Base-by-base conservation (phyloP, 2,113 vertebrate genomes). In the Nycticebus coucang region DNA sequence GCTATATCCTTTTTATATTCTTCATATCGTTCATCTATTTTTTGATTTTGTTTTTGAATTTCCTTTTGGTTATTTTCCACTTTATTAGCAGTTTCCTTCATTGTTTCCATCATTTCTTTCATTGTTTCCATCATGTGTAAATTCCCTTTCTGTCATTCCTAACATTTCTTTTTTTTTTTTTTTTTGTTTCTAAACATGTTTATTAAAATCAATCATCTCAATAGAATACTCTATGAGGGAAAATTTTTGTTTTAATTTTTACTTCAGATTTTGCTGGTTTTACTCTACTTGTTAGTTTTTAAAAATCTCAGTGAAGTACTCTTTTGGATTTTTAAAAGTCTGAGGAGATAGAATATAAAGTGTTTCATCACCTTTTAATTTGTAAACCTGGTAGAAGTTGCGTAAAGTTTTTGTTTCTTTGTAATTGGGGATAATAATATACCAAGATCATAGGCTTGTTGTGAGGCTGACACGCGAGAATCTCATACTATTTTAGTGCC, bases 141-240 rank as follows among this genome's bases (percentile, higher is more conserved):
- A n/a, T n/a, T n/a, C n/a, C n/a, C n/a, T n/a, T n/a, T n/a, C n/a
- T n/a, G n/a, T n/a, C n/a, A n/a, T n/a, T n/a, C n/a, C n/a, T n/a
- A n/a, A n/a, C n/a, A n/a, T n/a, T n/a, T n/a, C n/a, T n/a, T n/a
- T n/a, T n/a, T n/a, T n/a, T n/a, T n/a, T n/a, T n/a, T n/a, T n/a
- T n/a, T n/a, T n/a, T n/a, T 81, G 12, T 66, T 28, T 89, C 62
- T 89, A 64, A 89, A 68, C 79, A 78, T 60, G 35, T 75, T 80
- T 91, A 35, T 74, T 94, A 93, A 50, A 94, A 93, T 86, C 55
- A 50, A 21, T 75, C 77, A 96, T 82, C 72, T 95, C 45, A 62
- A 37, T 24, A 59, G 68, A 75, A 85, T 13, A 85, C 37, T 81
- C 69, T 28, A 75, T 64, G 62, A 66, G 6, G 59, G 37, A 69